These are phyloP conservation scores for Tychaedon coryphoeus DNA, from an alignment of 2,113 vertebrate genomes.

Conservation along the genomic window DNA sequence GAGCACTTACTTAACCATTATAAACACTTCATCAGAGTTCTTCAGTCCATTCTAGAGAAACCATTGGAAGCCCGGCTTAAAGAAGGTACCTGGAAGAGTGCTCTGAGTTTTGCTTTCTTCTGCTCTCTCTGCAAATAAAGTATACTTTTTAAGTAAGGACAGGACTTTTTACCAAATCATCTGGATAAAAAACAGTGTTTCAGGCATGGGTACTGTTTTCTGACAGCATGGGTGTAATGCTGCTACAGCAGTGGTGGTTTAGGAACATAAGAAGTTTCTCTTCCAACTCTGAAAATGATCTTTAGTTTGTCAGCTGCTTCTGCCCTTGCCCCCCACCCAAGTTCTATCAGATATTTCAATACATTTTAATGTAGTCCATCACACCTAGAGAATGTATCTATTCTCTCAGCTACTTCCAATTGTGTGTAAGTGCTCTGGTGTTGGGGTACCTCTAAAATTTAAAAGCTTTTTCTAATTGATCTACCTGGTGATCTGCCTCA, in stretches of 20 bases:
- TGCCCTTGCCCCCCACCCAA: accelerated
- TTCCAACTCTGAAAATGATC: neutral
- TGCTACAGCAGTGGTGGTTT: neutral
- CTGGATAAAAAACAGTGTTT: neutral
- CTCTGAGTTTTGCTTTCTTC: neutral
- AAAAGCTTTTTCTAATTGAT: neutral
- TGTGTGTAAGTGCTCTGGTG: neutral
- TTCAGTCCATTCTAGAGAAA: slow-evolving; percentile 56
- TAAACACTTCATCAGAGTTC: neutral
- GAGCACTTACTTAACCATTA: slow-evolving; percentile 68
- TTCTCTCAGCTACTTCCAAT: neutral
- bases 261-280: neutral
- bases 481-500: neutral
- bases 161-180: neutral
- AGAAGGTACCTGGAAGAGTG: slow-evolving; percentile 39
- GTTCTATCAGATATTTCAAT: neutral
- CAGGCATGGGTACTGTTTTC: neutral
- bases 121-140: neutral
- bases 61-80: slow-evolving; percentile 62
- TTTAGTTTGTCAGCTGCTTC: neutral
- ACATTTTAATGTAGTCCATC: neutral
- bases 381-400: neutral
- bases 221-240: neutral
- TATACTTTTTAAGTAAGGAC: neutral
- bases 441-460: neutral